A percentile compares a stretch with the other conserved stretches of the same genome.
These are phyloP conservation scores for Iphiclides podalirius DNA, from an alignment of 2,888 invertebrate species.

Conservation along the genomic window DNA sequence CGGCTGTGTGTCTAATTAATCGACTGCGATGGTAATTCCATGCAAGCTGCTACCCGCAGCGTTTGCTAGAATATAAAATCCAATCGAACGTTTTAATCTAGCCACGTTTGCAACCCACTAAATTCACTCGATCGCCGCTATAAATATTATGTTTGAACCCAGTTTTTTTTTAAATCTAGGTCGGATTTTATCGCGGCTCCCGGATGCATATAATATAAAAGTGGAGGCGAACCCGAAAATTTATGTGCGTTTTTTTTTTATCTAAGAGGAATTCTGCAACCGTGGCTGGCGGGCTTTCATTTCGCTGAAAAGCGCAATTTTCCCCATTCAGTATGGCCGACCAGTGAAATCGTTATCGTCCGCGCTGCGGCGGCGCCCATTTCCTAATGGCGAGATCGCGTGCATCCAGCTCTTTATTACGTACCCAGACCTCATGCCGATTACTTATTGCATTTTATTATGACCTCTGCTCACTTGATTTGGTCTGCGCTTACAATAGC, in stretches of 20 bases:
- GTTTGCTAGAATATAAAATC: constrained; percentile 19
- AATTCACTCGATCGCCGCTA: constrained; percentile 19
- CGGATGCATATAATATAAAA: constrained; percentile 47
- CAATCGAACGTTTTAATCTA: constrained; percentile 20
- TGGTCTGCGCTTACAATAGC: constrained; percentile 10
- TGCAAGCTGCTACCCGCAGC: constrained; percentile 14
- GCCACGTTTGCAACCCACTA: constrained; percentile 16
- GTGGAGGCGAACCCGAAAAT: constrained; percentile 35
- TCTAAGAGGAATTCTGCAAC: constrained; percentile 58
- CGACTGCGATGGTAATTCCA: constrained; percentile 19
- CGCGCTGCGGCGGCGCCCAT: constrained; percentile 65
- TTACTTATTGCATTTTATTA: constrained; percentile 38
- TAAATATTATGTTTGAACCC: constrained; percentile 14
- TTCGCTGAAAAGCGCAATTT: constrained; percentile 76
- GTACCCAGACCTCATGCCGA: constrained; percentile 39
- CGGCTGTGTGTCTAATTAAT: constrained; percentile 20
- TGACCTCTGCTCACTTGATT: constrained; percentile 27
- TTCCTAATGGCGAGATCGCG: constrained; percentile 75
- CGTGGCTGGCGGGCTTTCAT: constrained; percentile 57
- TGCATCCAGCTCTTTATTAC: constrained; percentile 66
- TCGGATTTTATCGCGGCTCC: constrained; percentile 46
- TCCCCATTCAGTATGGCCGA: constrained; percentile 68
- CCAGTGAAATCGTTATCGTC: constrained; percentile 73
- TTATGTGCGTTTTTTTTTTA: constrained; percentile 53
- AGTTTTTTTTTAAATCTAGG: constrained; percentile 29